A percentile compares a stretch with the other conserved stretches of the same genome.
These are phyloP conservation scores for Stigmatopora nigra DNA, from an alignment of 2,113 vertebrate genomes.

Conservation along the genomic window DNA sequence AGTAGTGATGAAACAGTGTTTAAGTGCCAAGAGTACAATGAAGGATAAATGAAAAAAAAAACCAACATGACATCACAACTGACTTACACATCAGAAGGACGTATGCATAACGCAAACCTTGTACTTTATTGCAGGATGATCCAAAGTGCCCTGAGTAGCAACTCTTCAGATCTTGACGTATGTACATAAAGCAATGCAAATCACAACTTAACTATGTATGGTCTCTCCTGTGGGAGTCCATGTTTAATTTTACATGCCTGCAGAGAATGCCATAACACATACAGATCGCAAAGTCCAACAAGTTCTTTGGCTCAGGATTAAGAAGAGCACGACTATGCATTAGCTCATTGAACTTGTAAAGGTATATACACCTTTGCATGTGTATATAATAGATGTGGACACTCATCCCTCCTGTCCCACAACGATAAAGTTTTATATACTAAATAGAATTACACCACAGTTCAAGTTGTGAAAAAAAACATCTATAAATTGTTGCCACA, in stretches of 20 bases:
- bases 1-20: no score
- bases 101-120: conserved; percentile 28
- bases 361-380: conserved; percentile 25
- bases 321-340: conserved; percentile 23
- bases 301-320: conserved; percentile 40
- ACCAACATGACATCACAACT: no score
- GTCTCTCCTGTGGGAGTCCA: conserved; percentile 50
- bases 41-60: no score
- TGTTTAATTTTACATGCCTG: conserved; percentile 66
- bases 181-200: conserved; percentile 44
- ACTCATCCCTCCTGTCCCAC: background rate
- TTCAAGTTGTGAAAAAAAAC: no score
- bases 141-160: conserved; percentile 9
- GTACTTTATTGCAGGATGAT: background rate
- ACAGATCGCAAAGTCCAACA: conserved; percentile 61
- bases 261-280: conserved; percentile 62
- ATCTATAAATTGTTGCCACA: no score
- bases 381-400: background rate
- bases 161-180: conserved; percentile 8
- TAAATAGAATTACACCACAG: no score
- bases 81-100: conserved; percentile 3
- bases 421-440: no score
- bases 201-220: conserved; percentile 59
- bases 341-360: conserved; percentile 5
- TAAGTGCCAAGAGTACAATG: no score